Evolutionary conservation across 2,888 invertebrate genomes (phyloP).

Genomic region (Sphaeridia pumilis): DNA sequence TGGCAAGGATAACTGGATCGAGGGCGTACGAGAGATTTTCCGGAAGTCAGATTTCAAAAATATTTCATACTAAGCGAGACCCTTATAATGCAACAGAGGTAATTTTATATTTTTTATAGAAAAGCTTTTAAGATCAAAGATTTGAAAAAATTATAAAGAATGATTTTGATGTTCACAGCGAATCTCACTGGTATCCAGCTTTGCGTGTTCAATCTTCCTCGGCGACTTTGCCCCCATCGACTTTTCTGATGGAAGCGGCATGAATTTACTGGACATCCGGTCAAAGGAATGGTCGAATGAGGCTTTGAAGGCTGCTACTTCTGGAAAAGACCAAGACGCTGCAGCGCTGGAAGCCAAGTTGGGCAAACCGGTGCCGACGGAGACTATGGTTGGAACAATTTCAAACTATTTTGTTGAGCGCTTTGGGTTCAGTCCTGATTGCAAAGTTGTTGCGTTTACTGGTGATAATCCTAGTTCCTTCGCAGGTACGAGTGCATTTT

Average conservation of each 20-base stretch:
- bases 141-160: not conserved
- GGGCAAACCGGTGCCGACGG: slow-evolving; percentile 60
- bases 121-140: not conserved
- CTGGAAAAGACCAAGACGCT: slow-evolving; percentile 44
- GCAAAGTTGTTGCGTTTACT: slow-evolving; percentile 76
- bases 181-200: slow-evolving; percentile 87
- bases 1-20: slow-evolving; percentile 72
- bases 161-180: slow-evolving; percentile 46
- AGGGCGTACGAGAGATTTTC: slow-evolving; percentile 83
- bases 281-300: slow-evolving; percentile 61
- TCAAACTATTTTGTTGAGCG: slow-evolving; percentile 69
- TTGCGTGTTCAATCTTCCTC: slow-evolving; percentile 73
- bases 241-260: slow-evolving; percentile 84
- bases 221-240: slow-evolving; percentile 85
- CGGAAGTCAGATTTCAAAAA: slow-evolving; percentile 84
- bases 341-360: slow-evolving; percentile 61
- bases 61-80: slow-evolving; percentile 56
- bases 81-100: slow-evolving; percentile 65
- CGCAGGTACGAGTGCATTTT: slow-evolving; percentile 47
- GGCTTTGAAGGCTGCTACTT: slow-evolving; percentile 53
- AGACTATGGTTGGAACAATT: slow-evolving; percentile 57
- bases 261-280: slow-evolving; percentile 82
- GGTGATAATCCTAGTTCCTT: slow-evolving; percentile 89
- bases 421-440: slow-evolving; percentile 69
- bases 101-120: too few relatives aligned